Base-by-base conservation (phyloP, 2,113 vertebrate species). In the Neomonachus schauinslandi region DNA sequence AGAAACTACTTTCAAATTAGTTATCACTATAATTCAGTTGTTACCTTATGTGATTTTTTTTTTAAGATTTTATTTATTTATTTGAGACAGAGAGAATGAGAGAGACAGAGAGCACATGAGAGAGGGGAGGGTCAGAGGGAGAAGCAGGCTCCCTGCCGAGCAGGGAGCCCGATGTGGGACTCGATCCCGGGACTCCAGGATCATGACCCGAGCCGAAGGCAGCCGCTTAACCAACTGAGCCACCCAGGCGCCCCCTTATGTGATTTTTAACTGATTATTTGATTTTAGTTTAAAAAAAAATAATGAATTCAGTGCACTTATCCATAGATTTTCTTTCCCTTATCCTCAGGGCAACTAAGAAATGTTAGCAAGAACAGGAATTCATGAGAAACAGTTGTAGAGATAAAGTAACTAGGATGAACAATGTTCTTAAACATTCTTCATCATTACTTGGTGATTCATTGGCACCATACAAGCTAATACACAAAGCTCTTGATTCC, bases 231-330 rank as follows among this genome's bases (percentile, higher is more conserved):
- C n/a, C n/a, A n/a, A n/a, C n/a, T n/a, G n/a, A n/a, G n/a, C n/a
- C n/a, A n/a, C n/a, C n/a, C n/a, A n/a, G n/a, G n/a, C n/a, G n/a
- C n/a, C n/a, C n/a, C 2, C 19, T 74, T 82, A 91, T 55, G 10
- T 12, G 4, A 86, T 42, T 77, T 91, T 85, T 28, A 77, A 46
- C 2, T 46, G 31, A 67, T 81, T 22, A 51, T 80, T 87, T 83
- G 6, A 81, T 76, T 89, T 83, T 80, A 88, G 16, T 80, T 96
- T 61, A 90, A 42, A 96, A 42, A 96, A 71, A 19, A 90, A 69
- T 55, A 86, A 86, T 39, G 1, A 53, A 6, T 57, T 65, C 14
- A 21, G 15, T 53, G 6, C 10, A 46, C 2, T 77, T 83, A 86
- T 55, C 53, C 3, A 79, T 21, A 94, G 1, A 51, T 46, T 76